Conservation (phyloP, 2,113 vertebrate genomes). For the Thymallus thymallus region DNA sequence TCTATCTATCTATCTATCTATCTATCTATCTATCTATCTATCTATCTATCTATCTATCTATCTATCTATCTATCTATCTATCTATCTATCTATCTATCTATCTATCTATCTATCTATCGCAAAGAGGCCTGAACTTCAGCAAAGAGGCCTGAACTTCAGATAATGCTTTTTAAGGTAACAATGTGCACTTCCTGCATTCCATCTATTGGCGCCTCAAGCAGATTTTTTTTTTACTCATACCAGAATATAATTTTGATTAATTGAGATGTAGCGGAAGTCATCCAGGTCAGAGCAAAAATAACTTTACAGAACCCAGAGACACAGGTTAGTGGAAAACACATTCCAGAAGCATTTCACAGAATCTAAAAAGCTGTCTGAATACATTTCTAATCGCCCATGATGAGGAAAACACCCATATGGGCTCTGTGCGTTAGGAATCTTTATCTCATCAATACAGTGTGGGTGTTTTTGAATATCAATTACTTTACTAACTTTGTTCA, state of each 20-base stretch:
- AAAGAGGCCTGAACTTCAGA: not conserved
- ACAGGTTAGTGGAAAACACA: not conserved
- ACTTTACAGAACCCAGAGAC: not conserved
- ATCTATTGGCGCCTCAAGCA: not conserved
- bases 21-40: no score
- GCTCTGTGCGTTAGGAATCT: not conserved
- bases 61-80: no score
- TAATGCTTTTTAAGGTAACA: not conserved
- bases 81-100: no score
- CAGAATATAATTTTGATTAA: not conserved
- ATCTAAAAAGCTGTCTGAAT: not conserved
- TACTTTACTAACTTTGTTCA: slow-evolving; percentile 19
- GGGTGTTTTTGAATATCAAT: slow-evolving; percentile 43
- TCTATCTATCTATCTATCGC: no score
- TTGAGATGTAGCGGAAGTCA: not conserved
- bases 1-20: no score
- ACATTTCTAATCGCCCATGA: slow-evolving; percentile 23
- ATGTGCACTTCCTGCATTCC: not conserved
- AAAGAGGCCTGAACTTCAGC: not conserved
- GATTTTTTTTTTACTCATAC: not conserved
- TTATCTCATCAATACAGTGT: slow-evolving; percentile 15
- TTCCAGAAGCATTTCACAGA: not conserved
- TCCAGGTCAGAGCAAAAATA: not conserved
- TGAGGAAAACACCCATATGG: slow-evolving; percentile 15
- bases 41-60: no score